Base-by-base conservation (phyloP, 2,797 vertebrate genomes). In the Hippopotamyrus pictus region DNA sequence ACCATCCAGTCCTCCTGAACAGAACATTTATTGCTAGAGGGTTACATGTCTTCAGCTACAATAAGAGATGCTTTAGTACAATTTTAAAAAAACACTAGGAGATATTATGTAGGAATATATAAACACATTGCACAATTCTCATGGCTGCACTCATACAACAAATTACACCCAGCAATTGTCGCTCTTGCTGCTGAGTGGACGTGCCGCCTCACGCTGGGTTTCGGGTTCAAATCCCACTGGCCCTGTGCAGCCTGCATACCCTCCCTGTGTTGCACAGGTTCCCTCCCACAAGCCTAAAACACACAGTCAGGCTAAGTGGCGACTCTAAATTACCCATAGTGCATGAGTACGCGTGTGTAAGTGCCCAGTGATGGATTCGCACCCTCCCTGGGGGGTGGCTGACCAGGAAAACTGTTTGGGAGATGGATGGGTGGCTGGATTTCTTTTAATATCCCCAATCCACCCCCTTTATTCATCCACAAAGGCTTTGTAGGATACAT, bases 71-170 rank as follows among this genome's bases (percentile, higher is more conserved):
- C 50, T 79, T 57, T 53, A 88, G 48, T 37, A 33, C 50, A 83
- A 83, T 82, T 33, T 6, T 6, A 5, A 83, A 3, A 53, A 29
- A 51, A 29, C 25, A 12, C 22, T 29, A 86, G 22, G 7, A 79
- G 5, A 44, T 17, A 79, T n/a, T 44, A 41, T 79, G 19, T 19
- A 79, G 41, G 37, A 29, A 51, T 86, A 51, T 86, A 54, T 57
- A 37, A 79, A 57, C 3, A 88, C 7, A 88, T 82, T 88, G 50
- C 73, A 88, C 73, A 14, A 79, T 88, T 51, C 73, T 57, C 33
- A 50, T 48, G 37, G 50, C 54, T 73, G 8, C 29, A 14, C 25
- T 5, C 17, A 19, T 79, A 44, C 73, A 79, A 79, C 73, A 46
- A 82, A 82, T 82, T 82, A 82, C 76, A 82, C 33, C 69, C 69